Percentiles rank a stretch among this genome's conserved stretches.
phyloP scores from a whole-genome alignment of 2,113 vertebrate genomes.

The Oenanthe oenanthe region DNA sequence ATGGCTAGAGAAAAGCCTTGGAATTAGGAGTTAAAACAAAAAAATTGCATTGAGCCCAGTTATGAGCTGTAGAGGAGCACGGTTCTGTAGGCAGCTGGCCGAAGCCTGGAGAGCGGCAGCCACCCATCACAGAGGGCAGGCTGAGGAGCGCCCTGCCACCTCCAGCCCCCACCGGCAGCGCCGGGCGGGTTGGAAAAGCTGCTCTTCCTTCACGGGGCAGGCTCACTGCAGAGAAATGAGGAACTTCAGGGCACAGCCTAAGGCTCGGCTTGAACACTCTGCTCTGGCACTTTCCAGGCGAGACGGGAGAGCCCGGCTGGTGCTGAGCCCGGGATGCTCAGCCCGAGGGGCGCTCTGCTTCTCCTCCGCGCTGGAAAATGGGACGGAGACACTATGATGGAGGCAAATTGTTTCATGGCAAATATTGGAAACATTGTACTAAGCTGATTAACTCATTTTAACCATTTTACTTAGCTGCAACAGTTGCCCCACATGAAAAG shows the following conservation, averaged over 20 bases:
- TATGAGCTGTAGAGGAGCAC: not conserved
- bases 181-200: not conserved
- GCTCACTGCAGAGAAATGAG: not conserved
- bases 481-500: not conserved
- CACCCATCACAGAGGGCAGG: not conserved
- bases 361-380: not conserved
- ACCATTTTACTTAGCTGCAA: conserved; percentile 2
- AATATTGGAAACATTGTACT: not conserved
- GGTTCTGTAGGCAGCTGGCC: not conserved
- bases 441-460: not conserved
- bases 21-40: not conserved
- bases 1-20: not conserved
- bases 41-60: not conserved
- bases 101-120: not conserved
- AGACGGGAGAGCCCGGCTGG: not conserved
- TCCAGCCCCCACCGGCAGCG: not conserved
- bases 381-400: not conserved
- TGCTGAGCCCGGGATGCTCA: not conserved
- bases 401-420: conserved; percentile 12
- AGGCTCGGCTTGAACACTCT: not conserved
- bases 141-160: not conserved
- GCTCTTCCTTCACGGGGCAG: not conserved
- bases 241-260: not conserved
- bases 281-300: not conserved
- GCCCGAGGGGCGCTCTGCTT: not conserved